Evolutionary conservation across 1,140 invertebrate species (phyloP).

Genomic region (Chymomyza costata): DNA sequence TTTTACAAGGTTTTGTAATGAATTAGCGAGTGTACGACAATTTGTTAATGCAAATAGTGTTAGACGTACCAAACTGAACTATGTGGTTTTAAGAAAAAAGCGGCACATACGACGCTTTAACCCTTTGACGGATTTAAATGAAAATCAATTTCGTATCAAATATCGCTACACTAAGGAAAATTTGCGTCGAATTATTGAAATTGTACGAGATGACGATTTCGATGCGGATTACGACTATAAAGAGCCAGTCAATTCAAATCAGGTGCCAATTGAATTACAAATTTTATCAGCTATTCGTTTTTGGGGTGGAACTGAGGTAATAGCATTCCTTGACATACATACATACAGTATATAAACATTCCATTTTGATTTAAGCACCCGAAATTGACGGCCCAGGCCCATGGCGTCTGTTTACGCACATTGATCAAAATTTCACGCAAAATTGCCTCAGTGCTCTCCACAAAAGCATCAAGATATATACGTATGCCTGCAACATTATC

Average conservation of each 20-base stretch:
- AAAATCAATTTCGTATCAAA: conserved; percentile 51
- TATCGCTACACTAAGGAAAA: conserved; percentile 65
- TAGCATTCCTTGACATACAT: too few species aligned
- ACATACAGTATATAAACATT: not conserved
- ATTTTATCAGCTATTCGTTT: conserved; percentile 53
- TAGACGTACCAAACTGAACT: conserved; percentile 6
- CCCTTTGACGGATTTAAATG: conserved; percentile 50
- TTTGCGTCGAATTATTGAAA: conserved; percentile 55
- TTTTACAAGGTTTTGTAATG: conserved; percentile 24
- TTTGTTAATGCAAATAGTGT: conserved; percentile 2
- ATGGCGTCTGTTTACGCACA: conserved; percentile 50
- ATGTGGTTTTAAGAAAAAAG: conserved; percentile 12
- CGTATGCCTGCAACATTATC: conserved; percentile 61
- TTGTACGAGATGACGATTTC: conserved; percentile 60
- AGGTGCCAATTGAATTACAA: conserved; percentile 61
- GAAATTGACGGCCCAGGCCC: conserved; percentile 43
- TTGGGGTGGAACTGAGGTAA: conserved; percentile 63
- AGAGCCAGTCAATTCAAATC: conserved; percentile 43
- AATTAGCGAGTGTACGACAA: not conserved
- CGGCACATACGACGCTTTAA: conserved; percentile 42
- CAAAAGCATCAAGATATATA: conserved; percentile 60
- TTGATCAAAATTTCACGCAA: conserved; percentile 57
- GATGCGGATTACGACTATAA: conserved; percentile 57
- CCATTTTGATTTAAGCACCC: conserved; percentile 46
- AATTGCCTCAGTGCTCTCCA: conserved; percentile 52